phyloP scores from a whole-genome alignment of 2,888 invertebrate genomes.

The Syritta pipiens region DNA sequence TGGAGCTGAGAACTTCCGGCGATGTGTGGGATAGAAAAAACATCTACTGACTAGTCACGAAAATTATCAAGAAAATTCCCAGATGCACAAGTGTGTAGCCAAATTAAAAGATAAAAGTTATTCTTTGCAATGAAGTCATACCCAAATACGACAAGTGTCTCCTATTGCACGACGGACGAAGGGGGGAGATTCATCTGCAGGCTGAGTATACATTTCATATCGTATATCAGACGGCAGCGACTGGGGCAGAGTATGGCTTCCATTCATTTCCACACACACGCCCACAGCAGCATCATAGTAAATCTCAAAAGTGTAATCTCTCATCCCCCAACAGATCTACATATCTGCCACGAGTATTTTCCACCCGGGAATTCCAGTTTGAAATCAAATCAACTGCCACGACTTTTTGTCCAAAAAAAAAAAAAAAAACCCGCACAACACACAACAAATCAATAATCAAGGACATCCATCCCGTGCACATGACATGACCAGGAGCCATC shows the following conservation, averaged over 20 bases:
- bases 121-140: conserved; percentile 39
- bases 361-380: conserved; percentile 17
- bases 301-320: conserved; percentile 24
- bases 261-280: not conserved
- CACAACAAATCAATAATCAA: conserved; percentile 34
- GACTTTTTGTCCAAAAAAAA: too few relatives aligned
- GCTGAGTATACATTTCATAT: not conserved
- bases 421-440: not conserved
- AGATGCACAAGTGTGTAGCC: conserved; percentile 2
- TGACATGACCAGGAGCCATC: not conserved
- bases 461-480: conserved; percentile 21
- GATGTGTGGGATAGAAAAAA: not conserved
- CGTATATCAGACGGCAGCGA: not conserved
- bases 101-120: conserved; percentile 9
- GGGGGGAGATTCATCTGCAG: not conserved
- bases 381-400: not conserved
- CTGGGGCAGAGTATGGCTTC: conserved; percentile 4
- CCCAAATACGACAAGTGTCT: too few relatives aligned
- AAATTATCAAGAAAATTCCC: not conserved
- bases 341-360: conserved; percentile 7
- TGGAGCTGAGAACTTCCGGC: not conserved
- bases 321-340: not conserved
- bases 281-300: not conserved
- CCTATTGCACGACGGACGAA: too few relatives aligned
- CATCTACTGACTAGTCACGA: not conserved